These are phyloP conservation scores for Onychomys torridus DNA, from an alignment of 2,797 vertebrate species.

Conservation along the genomic window DNA sequence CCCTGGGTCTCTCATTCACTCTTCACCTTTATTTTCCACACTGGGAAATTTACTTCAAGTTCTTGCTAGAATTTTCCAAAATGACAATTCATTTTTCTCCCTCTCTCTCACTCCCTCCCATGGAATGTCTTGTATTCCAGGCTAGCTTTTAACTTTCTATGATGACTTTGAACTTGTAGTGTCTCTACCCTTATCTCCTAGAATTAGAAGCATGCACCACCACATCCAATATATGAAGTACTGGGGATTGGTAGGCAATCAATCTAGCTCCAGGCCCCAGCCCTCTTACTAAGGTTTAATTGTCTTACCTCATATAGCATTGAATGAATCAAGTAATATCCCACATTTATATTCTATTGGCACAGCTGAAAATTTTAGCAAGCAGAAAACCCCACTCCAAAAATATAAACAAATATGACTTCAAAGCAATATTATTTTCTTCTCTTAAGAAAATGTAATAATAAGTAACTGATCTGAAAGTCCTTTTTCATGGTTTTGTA, in stretches of 20 bases:
- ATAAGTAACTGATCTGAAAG: not conserved
- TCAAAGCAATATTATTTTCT: not conserved
- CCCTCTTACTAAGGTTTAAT: not conserved
- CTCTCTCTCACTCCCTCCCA: too few relatives aligned
- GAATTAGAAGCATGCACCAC: not conserved
- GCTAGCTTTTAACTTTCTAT: not conserved
- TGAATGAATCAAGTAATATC: not conserved
- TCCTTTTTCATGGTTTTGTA: not conserved
- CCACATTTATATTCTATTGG: not conserved
- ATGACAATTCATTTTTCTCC: not conserved
- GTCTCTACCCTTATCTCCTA: too few relatives aligned
- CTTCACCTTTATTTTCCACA: not conserved
- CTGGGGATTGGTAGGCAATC: not conserved
- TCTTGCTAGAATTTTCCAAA: not conserved
- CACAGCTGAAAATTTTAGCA: not conserved
- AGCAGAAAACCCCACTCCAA: not conserved
- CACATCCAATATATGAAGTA: not conserved
- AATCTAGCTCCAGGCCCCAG: not conserved
- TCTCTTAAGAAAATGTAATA: not conserved
- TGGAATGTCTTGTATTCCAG: not conserved
- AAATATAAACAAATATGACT: not conserved
- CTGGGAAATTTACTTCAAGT: not conserved
- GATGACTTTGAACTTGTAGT: not conserved
- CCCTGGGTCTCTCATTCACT: too few relatives aligned
- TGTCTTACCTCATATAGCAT: not conserved